Conservation (phyloP, 2,113 vertebrate genomes). For the Callocephalon fimbriatum region DNA sequence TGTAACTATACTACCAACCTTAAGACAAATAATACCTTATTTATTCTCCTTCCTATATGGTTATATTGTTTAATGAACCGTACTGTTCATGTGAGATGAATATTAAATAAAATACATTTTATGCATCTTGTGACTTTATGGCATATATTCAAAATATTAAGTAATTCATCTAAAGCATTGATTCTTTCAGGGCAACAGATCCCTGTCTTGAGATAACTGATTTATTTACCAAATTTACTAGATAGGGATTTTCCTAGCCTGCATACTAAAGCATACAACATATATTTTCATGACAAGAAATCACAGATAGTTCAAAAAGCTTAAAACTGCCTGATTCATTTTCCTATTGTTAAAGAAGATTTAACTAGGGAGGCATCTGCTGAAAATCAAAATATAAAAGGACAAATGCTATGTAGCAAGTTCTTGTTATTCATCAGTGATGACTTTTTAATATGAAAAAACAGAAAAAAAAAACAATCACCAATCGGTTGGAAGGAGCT, state of each 20-base stretch:
- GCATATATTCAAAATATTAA: background rate
- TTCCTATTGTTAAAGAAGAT: background rate
- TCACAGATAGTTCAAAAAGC: background rate
- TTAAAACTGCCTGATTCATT: background rate
- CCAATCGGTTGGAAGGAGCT: background rate
- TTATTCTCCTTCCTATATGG: background rate
- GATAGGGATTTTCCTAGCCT: background rate
- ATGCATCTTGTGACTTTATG: background rate
- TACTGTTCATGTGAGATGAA: background rate
- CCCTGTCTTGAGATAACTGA: background rate
- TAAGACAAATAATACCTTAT: background rate
- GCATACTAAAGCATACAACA: background rate
- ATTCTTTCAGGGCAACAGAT: background rate
- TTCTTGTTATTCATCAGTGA: background rate
- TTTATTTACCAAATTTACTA: background rate
- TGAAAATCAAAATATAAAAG: background rate
- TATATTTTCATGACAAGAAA: background rate
- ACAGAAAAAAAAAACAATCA: background rate
- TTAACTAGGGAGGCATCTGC: background rate
- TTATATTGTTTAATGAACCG: background rate
- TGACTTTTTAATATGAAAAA: background rate
- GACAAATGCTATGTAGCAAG: background rate
- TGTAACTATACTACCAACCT: background rate
- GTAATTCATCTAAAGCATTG: background rate
- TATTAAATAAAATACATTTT: background rate